Evolutionary conservation across 2,113 vertebrate genomes (phyloP).

Genomic region (Notarius lentiginosus): DNA sequence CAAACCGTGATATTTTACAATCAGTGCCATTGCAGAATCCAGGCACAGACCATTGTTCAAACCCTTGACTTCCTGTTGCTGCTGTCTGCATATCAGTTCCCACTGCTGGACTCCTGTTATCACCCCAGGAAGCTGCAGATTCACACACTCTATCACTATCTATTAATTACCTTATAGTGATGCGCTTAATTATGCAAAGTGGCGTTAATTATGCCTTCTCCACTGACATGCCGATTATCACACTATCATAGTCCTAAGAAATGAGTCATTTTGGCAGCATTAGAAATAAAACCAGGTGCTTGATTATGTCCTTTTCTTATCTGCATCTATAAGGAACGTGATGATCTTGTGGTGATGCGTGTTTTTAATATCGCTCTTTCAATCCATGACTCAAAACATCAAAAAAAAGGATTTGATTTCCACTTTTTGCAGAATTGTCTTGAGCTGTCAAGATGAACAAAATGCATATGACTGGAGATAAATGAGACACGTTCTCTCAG

Average conservation of each 20-base stretch:
- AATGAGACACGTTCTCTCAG: not conserved
- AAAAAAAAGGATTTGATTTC: not conserved
- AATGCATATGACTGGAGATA: not conserved
- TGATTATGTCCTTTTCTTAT: not conserved
- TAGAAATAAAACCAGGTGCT: not conserved
- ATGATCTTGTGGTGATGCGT: not conserved
- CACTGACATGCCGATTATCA: constrained; percentile 35
- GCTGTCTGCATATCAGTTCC: constrained; percentile 16
- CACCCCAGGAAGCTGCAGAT: constrained; percentile 31
- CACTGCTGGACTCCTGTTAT: constrained; percentile 40
- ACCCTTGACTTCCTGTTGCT: not conserved
- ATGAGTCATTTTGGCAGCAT: not conserved
- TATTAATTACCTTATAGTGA: constrained; percentile 47
- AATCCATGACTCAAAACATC: not conserved
- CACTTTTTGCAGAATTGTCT: not conserved
- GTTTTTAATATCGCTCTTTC: not conserved
- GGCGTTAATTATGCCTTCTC: constrained; percentile 48
- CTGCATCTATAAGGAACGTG: not conserved
- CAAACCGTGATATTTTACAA: not conserved
- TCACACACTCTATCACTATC: constrained; percentile 35
- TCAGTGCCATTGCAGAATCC: not conserved
- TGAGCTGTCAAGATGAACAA: not conserved
- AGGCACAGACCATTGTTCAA: not conserved
- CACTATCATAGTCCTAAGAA: not conserved
- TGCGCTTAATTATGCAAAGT: constrained; percentile 48